phyloP scores from a whole-genome alignment of 2,797 vertebrate species.

The Clarias platycephalus region DNA sequence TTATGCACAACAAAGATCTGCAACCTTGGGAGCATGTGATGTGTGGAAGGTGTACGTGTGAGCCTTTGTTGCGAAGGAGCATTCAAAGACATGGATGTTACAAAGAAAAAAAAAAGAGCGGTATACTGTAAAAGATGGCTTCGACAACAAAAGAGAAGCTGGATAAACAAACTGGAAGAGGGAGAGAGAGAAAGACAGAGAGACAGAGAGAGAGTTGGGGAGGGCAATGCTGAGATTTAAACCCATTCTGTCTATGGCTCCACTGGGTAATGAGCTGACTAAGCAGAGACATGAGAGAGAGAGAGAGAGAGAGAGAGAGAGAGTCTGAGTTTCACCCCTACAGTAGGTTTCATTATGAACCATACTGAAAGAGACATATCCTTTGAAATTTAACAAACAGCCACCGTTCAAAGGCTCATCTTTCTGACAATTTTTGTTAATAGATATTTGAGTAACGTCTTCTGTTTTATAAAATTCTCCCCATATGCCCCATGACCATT shows the following conservation, averaged over 20 bases:
- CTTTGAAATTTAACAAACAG: not conserved
- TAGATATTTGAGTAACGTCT: not conserved
- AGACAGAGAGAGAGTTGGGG: constrained; percentile 19
- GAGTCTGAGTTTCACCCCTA: not conserved
- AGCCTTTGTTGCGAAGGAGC: constrained; percentile 17
- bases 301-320: constrained; percentile 47
- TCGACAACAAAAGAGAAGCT: constrained; percentile 46
- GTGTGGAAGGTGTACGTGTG: constrained; percentile 22
- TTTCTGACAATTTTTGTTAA: not conserved
- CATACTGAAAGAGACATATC: not conserved
- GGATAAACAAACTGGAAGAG: constrained; percentile 47
- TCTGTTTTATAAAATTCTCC: not conserved
- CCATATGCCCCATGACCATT: constrained; percentile 1
- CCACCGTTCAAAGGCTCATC: not conserved
- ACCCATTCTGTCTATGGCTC: constrained; percentile 75
- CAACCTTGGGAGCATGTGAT: constrained; percentile 8
- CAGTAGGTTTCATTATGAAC: not conserved
- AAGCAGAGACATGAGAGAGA: constrained; percentile 59
- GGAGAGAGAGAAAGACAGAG: constrained; percentile 26
- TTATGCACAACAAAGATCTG: constrained; percentile 30
- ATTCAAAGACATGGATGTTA: constrained; percentile 41
- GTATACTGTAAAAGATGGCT: constrained; percentile 30
- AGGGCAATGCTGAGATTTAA: constrained; percentile 72
- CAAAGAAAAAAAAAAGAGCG: constrained; percentile 19
- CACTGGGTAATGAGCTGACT: constrained; percentile 77